These are phyloP conservation scores for Enteromius treurensis DNA, from an alignment of 2,797 vertebrate genomes.

Conservation along the genomic window DNA sequence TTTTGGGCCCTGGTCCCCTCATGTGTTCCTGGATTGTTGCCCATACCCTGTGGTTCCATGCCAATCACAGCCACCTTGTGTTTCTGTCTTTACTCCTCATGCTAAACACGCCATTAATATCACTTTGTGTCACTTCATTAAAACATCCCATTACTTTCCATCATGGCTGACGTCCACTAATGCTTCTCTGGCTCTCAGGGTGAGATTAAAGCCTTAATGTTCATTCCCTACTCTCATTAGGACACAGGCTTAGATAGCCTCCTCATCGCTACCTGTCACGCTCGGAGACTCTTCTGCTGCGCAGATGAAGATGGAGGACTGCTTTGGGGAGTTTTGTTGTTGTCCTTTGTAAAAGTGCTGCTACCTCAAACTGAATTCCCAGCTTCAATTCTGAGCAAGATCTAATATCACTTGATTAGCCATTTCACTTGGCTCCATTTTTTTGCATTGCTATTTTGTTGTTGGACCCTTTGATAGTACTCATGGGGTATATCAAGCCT, in stretches of 20 bases:
- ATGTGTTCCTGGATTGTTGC: constrained; percentile 12
- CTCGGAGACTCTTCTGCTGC: constrained; percentile 66
- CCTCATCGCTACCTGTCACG: constrained; percentile 73
- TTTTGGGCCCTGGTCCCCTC: constrained; percentile 1
- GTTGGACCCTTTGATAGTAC: constrained; percentile 31
- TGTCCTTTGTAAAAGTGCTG: constrained; percentile 45
- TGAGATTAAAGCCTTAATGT: constrained; percentile 70
- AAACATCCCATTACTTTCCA: constrained; percentile 71
- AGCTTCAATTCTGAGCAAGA: constrained; percentile 26
- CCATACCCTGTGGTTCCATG: constrained; percentile 18
- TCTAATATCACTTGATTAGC: constrained; percentile 42
- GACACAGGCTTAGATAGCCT: constrained; percentile 68
- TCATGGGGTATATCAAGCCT: constrained; percentile 22
- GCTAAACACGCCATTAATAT: constrained; percentile 70
- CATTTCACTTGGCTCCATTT: constrained; percentile 14
- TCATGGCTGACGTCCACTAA: constrained; percentile 64
- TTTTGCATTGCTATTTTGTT: constrained; percentile 18
- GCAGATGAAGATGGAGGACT: constrained; percentile 72
- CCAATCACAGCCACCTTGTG: constrained; percentile 50
- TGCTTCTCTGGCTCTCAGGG: constrained; percentile 62
- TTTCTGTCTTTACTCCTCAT: constrained; percentile 60
- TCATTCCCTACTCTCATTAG: constrained; percentile 75
- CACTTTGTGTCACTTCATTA: constrained; percentile 74
- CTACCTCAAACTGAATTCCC: constrained; percentile 36
- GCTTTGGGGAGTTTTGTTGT: constrained; percentile 62